Conservation (phyloP, 92 coral and sea anemone species). For the Chrysogorgia sp. region DNA sequence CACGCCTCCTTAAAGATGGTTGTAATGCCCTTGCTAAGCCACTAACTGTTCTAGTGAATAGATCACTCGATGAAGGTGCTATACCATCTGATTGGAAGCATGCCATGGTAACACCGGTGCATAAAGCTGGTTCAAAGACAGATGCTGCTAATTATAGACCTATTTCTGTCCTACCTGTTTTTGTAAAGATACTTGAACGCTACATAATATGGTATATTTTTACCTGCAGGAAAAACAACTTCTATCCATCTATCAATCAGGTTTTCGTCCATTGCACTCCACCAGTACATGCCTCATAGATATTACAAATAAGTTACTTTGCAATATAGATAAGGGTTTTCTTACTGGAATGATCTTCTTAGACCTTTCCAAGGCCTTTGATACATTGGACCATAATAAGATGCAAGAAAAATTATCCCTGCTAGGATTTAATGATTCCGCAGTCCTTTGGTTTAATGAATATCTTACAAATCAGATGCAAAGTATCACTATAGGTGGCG, state of each 20-base stretch:
- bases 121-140: constrained; percentile 18
- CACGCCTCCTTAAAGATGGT: constrained; percentile 64
- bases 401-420: constrained; percentile 41
- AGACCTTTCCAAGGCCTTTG: constrained; percentile 42
- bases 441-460: too few species aligned
- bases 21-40: constrained; percentile 48
- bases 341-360: constrained; percentile 52
- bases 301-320: constrained; percentile 63
- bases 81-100: constrained; percentile 55
- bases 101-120: constrained; percentile 46
- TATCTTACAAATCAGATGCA: too few species aligned
- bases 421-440: constrained; percentile 23
- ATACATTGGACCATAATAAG: constrained; percentile 49
- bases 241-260: constrained; percentile 48
- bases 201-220: constrained; percentile 25
- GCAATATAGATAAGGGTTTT: constrained; percentile 50
- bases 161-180: too few species aligned
- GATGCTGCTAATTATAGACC: constrained; percentile 25
- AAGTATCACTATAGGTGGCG: too few species aligned
- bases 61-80: constrained; percentile 55
- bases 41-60: constrained; percentile 51
- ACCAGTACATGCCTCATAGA: constrained; percentile 57
- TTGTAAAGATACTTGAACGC: constrained; percentile 12
- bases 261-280: constrained; percentile 59
- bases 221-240: constrained; percentile 33